These are phyloP conservation scores for Andrena cerasifolii DNA, from an alignment of 1,140 invertebrate genomes.

Conservation along the genomic window DNA sequence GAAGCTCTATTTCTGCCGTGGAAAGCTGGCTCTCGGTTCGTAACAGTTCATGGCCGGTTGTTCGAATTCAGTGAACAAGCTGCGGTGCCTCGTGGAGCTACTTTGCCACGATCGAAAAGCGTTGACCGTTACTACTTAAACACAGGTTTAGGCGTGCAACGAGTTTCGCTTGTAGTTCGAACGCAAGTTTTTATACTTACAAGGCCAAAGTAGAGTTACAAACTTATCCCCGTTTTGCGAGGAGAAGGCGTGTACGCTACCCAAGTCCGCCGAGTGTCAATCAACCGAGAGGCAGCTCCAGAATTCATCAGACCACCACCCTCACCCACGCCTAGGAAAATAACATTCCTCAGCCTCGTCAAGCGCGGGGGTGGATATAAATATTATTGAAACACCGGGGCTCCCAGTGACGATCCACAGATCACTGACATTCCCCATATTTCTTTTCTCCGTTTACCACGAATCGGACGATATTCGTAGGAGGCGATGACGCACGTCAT, in stretches of 20 bases:
- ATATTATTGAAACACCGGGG: conserved; percentile 38
- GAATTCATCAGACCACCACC: conserved; percentile 5
- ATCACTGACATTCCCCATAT: conserved; percentile 25
- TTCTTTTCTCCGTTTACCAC: conserved; percentile 18
- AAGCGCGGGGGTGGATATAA: conserved; percentile 28
- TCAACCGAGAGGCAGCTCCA: conserved; percentile 10
- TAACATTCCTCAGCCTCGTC: conserved; percentile 14
- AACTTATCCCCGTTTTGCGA: no score
- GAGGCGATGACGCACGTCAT: conserved; percentile 35
- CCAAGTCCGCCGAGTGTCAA: conserved; percentile 1
- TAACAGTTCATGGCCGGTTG: no score
- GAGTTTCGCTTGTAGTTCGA: background rate
- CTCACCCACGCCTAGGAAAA: conserved; percentile 30
- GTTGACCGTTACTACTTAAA: no score
- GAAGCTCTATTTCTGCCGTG: background rate
- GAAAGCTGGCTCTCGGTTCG: no score
- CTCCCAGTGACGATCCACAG: conserved; percentile 34
- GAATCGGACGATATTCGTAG: conserved; percentile 2
- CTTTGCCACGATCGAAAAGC: no score
- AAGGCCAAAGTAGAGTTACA: no score
- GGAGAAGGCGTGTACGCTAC: no score
- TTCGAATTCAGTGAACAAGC: no score
- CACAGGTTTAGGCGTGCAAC: background rate
- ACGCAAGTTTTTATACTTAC: no score
- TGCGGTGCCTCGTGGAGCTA: no score